These are phyloP conservation scores for Glossophaga mutica DNA, from an alignment of 2,797 vertebrate species.

Conservation along the genomic window DNA sequence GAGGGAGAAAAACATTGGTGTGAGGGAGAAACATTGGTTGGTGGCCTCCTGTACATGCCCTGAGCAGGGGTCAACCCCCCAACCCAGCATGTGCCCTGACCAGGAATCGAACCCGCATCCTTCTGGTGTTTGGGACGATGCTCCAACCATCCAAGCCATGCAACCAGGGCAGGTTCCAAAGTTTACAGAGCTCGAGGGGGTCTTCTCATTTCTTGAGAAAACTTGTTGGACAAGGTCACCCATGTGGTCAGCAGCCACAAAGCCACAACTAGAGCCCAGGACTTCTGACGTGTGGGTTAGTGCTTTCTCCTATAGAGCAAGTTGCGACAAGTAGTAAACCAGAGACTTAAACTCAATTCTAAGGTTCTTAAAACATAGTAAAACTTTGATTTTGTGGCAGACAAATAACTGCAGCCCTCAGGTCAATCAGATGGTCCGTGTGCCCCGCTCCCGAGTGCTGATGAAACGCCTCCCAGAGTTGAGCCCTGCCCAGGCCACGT, in stretches of 20 bases:
- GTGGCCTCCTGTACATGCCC: background rate
- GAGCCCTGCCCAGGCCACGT: rapidly evolving
- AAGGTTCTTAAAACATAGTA: background rate
- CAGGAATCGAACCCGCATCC: background rate
- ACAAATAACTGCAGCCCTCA: background rate
- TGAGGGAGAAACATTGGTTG: background rate
- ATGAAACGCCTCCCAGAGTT: background rate
- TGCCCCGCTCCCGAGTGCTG: background rate
- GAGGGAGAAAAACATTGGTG: background rate
- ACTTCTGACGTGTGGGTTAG: background rate
- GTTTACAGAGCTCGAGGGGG: background rate
- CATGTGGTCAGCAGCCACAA: too few relatives aligned
- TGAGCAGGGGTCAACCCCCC: background rate
- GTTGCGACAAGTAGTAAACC: background rate
- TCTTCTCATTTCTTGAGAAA: background rate
- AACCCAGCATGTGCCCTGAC: background rate
- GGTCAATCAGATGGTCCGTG: background rate
- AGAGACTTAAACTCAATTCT: background rate
- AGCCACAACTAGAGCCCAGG: background rate
- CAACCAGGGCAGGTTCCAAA: background rate
- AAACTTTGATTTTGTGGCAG: background rate
- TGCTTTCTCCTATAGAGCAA: background rate
- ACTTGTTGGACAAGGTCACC: background rate
- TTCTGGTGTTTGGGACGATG: background rate
- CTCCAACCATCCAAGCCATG: background rate